Base-by-base conservation (phyloP, 2,888 invertebrate genomes). In the Carabus problematicus region DNA sequence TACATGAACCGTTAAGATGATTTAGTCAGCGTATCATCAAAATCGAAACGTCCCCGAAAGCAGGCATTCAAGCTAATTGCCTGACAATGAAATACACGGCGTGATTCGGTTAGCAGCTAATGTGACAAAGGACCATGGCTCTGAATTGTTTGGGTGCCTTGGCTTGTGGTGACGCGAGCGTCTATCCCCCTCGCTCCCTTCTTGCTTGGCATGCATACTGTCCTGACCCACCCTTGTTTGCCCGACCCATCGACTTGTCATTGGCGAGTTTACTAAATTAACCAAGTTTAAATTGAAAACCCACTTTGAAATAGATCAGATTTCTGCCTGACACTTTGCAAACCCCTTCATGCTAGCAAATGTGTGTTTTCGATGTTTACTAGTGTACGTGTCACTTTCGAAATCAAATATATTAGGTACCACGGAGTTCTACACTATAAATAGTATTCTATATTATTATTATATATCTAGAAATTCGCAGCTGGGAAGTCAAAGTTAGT, bases 221-320 rank as follows among this genome's bases (percentile, higher is more conserved):
- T 8, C 11, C 11, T 40, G 18, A 29, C 40, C 56, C 8, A 7
- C 42, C 42, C 12, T 16, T 52, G n/a, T 14, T 14, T 16, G 42
- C 9, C 59, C 14, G 42, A 8, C 14, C 41, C 59, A 42, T 41
- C 59, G 14, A 64, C 64, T 60, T 67, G 60, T 60, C 60, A 60
- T 60, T 67, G 67, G 67, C 60, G 67, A 67, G 54, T 67, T 67
- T 67, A 67, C 67, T 69, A 62, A 69, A 69, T 69, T 69, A 69
- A 69, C 69, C 62, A 69, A 69, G 69, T 69, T 69, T 69, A 69
- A 69, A 69, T 69, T 61, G 69, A 69, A 69, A 69, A 56, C 62
- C 69, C 66, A 66, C 59, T 66, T 66, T 66, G 47, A 49, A 54
- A 64, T 56, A 45, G 56, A 55, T 64, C 64, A 55, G 64, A 54